These are phyloP conservation scores for Alces alces DNA, from an alignment of 2,113 vertebrate species.

Conservation along the genomic window DNA sequence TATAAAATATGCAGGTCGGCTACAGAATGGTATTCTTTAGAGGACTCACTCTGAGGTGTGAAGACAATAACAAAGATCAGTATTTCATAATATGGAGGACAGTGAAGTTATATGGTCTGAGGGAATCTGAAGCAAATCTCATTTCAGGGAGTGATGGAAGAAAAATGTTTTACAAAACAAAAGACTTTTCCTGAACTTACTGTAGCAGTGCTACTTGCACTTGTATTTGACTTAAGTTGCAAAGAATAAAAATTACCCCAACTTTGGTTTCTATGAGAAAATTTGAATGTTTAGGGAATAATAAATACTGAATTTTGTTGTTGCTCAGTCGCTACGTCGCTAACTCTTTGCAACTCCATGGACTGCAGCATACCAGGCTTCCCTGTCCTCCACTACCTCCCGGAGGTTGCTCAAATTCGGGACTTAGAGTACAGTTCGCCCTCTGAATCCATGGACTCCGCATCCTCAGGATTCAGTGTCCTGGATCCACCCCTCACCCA, in stretches of 20 bases:
- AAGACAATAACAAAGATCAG: not conserved
- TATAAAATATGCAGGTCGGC: not conserved
- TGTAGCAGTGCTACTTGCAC: not conserved
- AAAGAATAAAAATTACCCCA: constrained; percentile 3
- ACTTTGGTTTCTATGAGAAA: not conserved
- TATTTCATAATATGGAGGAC: not conserved
- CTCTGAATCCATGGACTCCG: not conserved
- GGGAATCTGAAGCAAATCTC: not conserved
- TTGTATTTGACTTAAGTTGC: not conserved
- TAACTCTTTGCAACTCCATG: not conserved
- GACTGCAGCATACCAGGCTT: not conserved
- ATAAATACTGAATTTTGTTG: not conserved
- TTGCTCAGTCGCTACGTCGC: not conserved
- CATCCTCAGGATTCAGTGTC: not conserved
- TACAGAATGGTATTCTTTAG: not conserved
- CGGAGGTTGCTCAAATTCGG: rapidly evolving
- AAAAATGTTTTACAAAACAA: not conserved
- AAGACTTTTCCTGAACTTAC: not conserved
- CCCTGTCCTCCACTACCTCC: not conserved
- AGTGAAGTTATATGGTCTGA: not conserved
- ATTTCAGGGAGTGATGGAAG: not conserved
- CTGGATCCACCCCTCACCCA: not conserved
- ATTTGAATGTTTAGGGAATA: not conserved
- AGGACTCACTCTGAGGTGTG: not conserved
- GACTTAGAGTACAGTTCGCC: not conserved